Conservation (phyloP, 2,797 vertebrate genomes). For the Malacoctenus gilli region DNA sequence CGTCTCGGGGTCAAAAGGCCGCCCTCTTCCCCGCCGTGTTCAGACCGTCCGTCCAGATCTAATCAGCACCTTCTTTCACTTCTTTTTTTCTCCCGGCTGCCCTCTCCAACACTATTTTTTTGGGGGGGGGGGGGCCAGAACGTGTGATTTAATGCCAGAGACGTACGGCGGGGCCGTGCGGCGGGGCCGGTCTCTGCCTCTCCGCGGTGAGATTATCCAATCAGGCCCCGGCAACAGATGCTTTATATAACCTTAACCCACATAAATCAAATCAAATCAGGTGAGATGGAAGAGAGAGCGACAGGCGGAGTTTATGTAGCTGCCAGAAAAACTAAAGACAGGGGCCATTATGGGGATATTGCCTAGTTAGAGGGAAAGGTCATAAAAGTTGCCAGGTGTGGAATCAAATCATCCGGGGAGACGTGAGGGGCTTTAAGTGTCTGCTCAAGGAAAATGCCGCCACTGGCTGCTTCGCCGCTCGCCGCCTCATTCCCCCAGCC, state of each 20-base stretch:
- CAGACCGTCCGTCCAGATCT: constrained; percentile 12
- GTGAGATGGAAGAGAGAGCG: constrained; percentile 15
- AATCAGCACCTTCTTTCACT: neutral
- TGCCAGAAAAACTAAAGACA: constrained; percentile 48
- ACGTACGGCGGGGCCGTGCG: neutral
- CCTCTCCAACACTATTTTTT: neutral
- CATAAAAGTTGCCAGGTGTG: constrained; percentile 70
- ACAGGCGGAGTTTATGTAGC: constrained; percentile 37
- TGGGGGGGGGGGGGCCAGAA: no score
- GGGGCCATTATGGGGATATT: constrained; percentile 52
- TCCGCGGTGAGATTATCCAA: constrained; percentile 6
- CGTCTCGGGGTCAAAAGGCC: neutral
- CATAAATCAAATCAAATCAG: constrained; percentile 38
- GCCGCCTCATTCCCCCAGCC: constrained; percentile 52
- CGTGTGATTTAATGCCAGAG: constrained; percentile 1
- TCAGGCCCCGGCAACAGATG: constrained; percentile 4
- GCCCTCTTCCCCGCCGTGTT: neutral
- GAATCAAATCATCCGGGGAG: constrained; percentile 69
- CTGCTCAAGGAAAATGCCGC: constrained; percentile 55
- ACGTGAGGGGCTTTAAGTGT: constrained; percentile 62
- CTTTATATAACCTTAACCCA: constrained; percentile 6
- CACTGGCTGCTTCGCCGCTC: constrained; percentile 38
- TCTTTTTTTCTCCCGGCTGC: no score
- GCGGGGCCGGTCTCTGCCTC: neutral
- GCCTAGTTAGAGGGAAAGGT: constrained; percentile 61